Evolutionary conservation across 2,888 invertebrate genomes (phyloP), one percentile per base, ranked within the genome.

Genomic region (Chorisops tibialis): DNA sequence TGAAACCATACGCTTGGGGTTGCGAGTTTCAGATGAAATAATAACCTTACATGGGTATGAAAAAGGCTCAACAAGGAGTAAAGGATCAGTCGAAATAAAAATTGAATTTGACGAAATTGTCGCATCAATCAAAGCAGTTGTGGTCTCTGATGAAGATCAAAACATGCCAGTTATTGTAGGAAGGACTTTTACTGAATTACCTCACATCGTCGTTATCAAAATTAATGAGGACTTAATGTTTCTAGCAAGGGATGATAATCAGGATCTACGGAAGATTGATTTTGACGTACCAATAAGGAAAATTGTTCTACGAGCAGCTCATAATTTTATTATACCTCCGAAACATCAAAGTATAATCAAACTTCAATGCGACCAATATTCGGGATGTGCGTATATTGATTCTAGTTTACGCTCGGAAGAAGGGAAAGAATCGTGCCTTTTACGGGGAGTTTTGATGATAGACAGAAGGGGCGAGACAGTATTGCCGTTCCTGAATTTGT

Each of bases 121-220:
- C 43, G 63, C 61, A 24, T 18, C 24, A 22, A 19, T 58, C 11
- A 54, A 64, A 9, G 11, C 50, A 1, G 22, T 64, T 12, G 30
- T 66, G 9, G 64, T 64, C 1, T 35, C 37, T 9, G 47, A 62
- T 18, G 59, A 58, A 19, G 18, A 38, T 2, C 66, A 66, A 47
- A 18, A 54, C 16, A 59, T 63, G 1, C 59, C 63, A 48, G 43
- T 62, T 9, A 45, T 64, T n/a, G 37, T 64, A 5, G 63, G 63
- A 3, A 18, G 61, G 18, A 59, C 54, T 1, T 64, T 59, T 12
- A 63, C 61, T 1, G 66, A 62, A 39, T 38, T 45, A 16, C 58
- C 63, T 0, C 45, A 63, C 21, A 47, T 63, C 1, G 21, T 59
- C 14, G 61, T 50, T 3, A 37, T 59, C 2, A 62, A 61, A 59